Percentiles rank a stretch among this genome's conserved stretches.
Evolutionary conservation across 2,113 vertebrate species (phyloP).

Genomic region (Hypocryptadius cinnamomeus): DNA sequence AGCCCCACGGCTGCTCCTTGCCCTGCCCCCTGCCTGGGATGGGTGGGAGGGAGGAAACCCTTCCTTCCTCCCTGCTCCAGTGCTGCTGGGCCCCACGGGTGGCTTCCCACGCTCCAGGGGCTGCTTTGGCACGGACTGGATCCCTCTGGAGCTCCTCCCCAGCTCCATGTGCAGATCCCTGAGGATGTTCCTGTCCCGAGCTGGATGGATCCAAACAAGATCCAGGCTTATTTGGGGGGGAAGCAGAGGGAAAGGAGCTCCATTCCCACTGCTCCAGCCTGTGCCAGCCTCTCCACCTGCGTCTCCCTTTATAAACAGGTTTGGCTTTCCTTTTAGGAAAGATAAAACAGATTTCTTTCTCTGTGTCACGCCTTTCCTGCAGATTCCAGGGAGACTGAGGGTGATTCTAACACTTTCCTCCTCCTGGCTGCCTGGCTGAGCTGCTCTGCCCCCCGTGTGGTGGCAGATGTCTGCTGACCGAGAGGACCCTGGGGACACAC

Average conservation of each 20-base stretch:
- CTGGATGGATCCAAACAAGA: background rate
- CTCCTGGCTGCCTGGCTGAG: background rate
- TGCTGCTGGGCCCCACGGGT: fast-evolving
- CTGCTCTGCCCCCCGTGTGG: background rate
- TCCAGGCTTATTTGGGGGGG: fast-evolving
- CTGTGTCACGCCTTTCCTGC: fast-evolving
- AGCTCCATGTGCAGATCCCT: fast-evolving
- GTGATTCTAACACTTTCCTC: background rate
- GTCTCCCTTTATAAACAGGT: background rate
- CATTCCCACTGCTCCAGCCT: fast-evolving
- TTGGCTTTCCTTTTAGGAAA: background rate
- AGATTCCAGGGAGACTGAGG: background rate
- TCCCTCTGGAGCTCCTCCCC: background rate
- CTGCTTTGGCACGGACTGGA: fast-evolving
- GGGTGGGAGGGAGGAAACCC: background rate
- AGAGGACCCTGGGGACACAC: background rate
- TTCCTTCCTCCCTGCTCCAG: background rate
- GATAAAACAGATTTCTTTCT: background rate
- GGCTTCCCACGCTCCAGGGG: fast-evolving
- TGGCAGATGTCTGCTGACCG: background rate
- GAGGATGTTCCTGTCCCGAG: fast-evolving
- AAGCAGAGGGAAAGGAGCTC: background rate
- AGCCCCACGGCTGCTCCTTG: too few relatives aligned
- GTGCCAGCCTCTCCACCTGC: background rate
- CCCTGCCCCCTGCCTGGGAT: background rate